Conservation (phyloP, 2,113 vertebrate genomes). For the Dipodomys spectabilis region DNA sequence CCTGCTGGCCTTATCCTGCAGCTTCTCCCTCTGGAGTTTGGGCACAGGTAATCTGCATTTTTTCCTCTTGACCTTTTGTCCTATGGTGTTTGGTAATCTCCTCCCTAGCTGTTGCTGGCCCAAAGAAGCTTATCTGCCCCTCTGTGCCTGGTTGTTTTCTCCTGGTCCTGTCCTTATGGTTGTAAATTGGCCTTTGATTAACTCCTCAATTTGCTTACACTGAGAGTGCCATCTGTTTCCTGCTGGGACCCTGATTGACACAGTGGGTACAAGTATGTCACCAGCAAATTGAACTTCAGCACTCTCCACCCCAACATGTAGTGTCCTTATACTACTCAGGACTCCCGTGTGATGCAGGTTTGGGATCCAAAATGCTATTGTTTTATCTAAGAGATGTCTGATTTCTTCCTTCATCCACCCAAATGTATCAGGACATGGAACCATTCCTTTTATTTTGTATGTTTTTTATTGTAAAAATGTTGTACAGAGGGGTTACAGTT, state of each 20-base stretch:
- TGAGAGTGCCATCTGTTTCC: slow-evolving; percentile 48
- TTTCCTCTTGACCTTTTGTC: neutral
- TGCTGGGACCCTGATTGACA: slow-evolving; percentile 32
- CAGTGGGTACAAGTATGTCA: slow-evolving; percentile 38
- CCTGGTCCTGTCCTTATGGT: neutral
- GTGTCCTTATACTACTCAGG: neutral
- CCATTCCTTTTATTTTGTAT: neutral
- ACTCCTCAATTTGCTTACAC: slow-evolving; percentile 1
- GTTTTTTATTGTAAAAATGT: too few species aligned
- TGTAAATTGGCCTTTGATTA: slow-evolving; percentile 45
- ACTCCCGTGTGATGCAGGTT: neutral
- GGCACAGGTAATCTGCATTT: neutral
- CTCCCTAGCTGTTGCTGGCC: neutral
- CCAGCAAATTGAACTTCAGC: neutral
- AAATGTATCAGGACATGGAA: neutral
- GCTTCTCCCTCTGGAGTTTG: neutral
- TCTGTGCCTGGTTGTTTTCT: neutral
- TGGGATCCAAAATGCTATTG: neutral
- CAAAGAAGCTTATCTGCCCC: neutral
- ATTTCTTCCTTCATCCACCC: neutral
- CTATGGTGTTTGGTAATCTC: neutral
- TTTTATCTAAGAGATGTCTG: neutral
- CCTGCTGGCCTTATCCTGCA: neutral
- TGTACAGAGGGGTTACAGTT: too few species aligned
- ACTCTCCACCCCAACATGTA: neutral